Evolutionary conservation across 2,797 vertebrate genomes (phyloP).

Genomic region (Hemitrygon akajei): DNA sequence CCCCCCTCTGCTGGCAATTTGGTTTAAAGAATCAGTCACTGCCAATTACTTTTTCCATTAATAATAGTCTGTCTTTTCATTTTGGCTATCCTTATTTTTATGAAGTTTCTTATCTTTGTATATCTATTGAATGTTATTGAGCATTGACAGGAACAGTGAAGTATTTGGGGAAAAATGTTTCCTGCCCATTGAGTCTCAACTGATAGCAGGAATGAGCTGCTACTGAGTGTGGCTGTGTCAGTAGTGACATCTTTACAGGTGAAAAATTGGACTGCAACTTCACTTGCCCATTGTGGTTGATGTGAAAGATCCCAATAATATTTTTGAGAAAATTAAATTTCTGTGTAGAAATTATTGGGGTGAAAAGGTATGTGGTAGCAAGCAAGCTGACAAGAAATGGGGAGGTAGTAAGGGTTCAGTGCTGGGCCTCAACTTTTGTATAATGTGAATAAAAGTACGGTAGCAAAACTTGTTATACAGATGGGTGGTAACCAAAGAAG

Average conservation of each 20-base stretch:
- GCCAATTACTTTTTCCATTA: not conserved
- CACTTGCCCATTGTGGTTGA: not conserved
- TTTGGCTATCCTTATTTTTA: not conserved
- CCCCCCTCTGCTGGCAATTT: not conserved
- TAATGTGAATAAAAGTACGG: too few species aligned
- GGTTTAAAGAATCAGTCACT: not conserved
- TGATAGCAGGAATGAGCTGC: not conserved
- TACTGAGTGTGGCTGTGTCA: not conserved
- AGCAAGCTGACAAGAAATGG: too few species aligned
- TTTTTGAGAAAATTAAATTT: not conserved
- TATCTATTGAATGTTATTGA: not conserved
- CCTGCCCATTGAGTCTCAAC: not conserved
- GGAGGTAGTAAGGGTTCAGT: too few species aligned
- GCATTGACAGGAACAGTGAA: not conserved
- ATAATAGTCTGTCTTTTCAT: not conserved
- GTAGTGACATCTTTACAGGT: not conserved
- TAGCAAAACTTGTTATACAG: too few species aligned
- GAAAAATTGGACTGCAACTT: not conserved
- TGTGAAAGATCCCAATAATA: not conserved
- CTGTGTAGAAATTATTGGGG: too few species aligned
- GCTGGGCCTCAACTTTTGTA: too few species aligned
- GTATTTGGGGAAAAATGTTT: not conserved
- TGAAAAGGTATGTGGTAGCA: too few species aligned
- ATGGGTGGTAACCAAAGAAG: too few species aligned
- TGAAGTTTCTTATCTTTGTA: not conserved